These are phyloP conservation scores for Saguinus midas DNA, from an alignment of 2,113 vertebrate genomes.

Conservation along the genomic window DNA sequence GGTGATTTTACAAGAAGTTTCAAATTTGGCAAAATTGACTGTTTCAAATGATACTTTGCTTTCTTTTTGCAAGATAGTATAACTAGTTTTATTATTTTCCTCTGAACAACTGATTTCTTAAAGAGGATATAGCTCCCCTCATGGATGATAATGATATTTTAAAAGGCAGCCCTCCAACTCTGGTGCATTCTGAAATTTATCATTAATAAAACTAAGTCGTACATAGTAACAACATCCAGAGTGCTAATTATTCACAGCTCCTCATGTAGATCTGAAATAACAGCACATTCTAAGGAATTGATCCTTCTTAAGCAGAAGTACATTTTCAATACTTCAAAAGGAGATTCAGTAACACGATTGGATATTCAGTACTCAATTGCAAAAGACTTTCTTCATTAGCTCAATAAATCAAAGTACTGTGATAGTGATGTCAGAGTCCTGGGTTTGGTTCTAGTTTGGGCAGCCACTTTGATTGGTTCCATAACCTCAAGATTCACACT, in stretches of 20 bases:
- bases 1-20: neutral
- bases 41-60: neutral
- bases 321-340: neutral
- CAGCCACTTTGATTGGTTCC: neutral
- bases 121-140: neutral
- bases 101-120: neutral
- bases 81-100: neutral
- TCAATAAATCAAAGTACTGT: neutral
- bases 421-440: neutral
- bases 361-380: neutral
- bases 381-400: neutral
- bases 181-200: neutral
- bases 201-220: neutral
- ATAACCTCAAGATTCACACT: neutral
- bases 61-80: neutral
- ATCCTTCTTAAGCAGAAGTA: neutral
- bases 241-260: neutral
- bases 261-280: neutral
- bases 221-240: neutral
- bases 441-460: neutral
- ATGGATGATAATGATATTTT: neutral
- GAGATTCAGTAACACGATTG: neutral
- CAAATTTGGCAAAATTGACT: neutral
- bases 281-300: neutral
- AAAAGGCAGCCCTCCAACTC: neutral